Conservation (phyloP, 1,140 invertebrate species). For the Andrena cerasifolii region DNA sequence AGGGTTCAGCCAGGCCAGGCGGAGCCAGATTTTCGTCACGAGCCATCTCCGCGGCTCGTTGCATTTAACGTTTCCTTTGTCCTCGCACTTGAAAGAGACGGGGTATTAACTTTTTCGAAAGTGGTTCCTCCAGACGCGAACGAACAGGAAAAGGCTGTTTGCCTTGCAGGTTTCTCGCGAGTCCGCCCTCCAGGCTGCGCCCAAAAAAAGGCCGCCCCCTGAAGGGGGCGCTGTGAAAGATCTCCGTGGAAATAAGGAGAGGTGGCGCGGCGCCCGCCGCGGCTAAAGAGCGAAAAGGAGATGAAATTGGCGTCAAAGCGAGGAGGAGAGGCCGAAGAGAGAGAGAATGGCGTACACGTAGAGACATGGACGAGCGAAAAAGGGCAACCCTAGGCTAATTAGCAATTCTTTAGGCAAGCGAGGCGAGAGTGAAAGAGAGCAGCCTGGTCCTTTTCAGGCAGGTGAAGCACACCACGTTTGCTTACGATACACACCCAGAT, state of each 20-base stretch:
- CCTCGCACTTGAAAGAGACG: background rate
- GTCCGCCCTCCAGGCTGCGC: background rate
- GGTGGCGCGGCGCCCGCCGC: background rate
- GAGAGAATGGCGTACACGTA: conserved; percentile 14
- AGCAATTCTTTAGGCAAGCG: conserved; percentile 63
- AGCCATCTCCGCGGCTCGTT: background rate
- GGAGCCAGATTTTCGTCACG: conserved; percentile 4
- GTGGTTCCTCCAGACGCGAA: background rate
- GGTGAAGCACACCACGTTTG: conserved; percentile 53
- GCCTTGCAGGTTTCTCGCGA: background rate
- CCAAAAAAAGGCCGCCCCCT: background rate
- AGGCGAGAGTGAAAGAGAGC: conserved; percentile 41
- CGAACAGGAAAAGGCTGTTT: background rate
- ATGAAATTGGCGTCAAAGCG: conserved; percentile 9
- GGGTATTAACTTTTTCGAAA: background rate
- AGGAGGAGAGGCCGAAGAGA: background rate
- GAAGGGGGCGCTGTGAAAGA: background rate
- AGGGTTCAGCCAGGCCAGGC: conserved; percentile 4
- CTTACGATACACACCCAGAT: conserved; percentile 67
- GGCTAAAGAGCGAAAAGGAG: background rate
- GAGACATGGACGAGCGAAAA: conserved; percentile 4
- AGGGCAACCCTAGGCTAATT: conserved; percentile 60
- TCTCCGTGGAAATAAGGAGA: background rate
- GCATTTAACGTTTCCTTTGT: background rate
- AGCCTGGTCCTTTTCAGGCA: conserved; percentile 35